These are phyloP conservation scores for Hucho hucho DNA, from an alignment of 2,113 vertebrate genomes.

Conservation along the genomic window DNA sequence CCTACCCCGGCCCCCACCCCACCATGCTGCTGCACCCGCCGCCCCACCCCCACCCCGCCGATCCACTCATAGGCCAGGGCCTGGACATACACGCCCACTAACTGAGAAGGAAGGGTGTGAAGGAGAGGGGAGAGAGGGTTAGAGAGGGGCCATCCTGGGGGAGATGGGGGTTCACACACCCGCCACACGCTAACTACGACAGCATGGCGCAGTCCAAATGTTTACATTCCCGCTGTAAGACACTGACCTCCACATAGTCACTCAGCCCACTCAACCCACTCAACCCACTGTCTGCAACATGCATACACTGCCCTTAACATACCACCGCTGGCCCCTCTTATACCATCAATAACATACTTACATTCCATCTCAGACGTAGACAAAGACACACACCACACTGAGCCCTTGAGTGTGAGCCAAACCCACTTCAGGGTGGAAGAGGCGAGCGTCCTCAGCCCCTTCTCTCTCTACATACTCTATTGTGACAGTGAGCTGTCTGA, in stretches of 20 bases:
- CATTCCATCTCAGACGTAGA: neutral
- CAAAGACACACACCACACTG: neutral
- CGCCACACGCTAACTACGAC: neutral
- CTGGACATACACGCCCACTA: conserved; percentile 82
- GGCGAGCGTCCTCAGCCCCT: neutral
- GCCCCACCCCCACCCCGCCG: conserved; percentile 72
- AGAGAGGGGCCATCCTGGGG: no score
- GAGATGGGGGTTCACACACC: conserved; percentile 19
- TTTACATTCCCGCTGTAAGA: conserved; percentile 68
- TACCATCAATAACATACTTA: neutral
- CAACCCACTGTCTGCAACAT: no score
- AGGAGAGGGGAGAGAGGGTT: no score
- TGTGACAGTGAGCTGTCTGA: neutral
- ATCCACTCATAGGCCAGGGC: conserved; percentile 73
- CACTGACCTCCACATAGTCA: conserved; percentile 1
- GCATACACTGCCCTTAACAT: no score
- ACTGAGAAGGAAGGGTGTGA: conserved; percentile 27
- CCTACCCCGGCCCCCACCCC: conserved; percentile 53
- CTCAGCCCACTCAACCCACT: no score
- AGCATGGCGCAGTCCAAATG: conserved; percentile 28
- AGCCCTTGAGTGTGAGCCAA: neutral
- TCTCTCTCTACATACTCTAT: neutral
- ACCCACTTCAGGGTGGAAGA: neutral
- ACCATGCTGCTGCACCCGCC: conserved; percentile 76
- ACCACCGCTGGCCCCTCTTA: no score